A percentile compares a stretch with the other conserved stretches of the same genome.
phyloP scores from a whole-genome alignment of 2,797 vertebrate species.

The Distichodus sexfasciatus region DNA sequence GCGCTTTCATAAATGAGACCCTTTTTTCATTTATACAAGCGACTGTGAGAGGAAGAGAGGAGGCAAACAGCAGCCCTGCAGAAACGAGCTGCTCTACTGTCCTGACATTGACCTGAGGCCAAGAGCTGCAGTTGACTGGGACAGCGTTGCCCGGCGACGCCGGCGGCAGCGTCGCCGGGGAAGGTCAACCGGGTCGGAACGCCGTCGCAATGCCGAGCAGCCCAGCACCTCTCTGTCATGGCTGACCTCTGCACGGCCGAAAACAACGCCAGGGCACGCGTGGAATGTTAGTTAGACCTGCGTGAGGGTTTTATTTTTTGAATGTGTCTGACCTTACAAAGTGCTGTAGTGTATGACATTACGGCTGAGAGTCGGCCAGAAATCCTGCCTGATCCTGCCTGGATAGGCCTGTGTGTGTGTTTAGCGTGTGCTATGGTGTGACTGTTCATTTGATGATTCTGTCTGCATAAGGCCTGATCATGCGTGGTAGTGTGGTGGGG shows the following conservation, averaged over 20 bases:
- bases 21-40: no score
- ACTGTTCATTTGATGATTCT: neutral
- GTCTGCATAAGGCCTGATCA: slow-evolving; percentile 19
- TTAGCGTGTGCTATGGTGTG: neutral
- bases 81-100: slow-evolving; percentile 18
- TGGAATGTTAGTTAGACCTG: slow-evolving; percentile 38
- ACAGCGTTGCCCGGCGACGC: slow-evolving; percentile 51
- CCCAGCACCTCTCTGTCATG: slow-evolving; percentile 42
- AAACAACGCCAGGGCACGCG: slow-evolving; percentile 34
- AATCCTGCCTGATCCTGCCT: neutral
- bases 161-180: slow-evolving; percentile 59
- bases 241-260: slow-evolving; percentile 40
- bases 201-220: slow-evolving; percentile 38
- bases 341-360: slow-evolving; percentile 21
- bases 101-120: slow-evolving; percentile 49
- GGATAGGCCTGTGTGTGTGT: neutral
- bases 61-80: slow-evolving; percentile 12
- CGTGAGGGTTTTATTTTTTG: slow-evolving; percentile 20
- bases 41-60: neutral
- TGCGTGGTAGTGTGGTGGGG: slow-evolving; percentile 38
- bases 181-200: slow-evolving; percentile 64
- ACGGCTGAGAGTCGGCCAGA: neutral
- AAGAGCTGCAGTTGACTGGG: slow-evolving; percentile 50
- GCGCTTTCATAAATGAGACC: no score
- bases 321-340: slow-evolving; percentile 46